These are phyloP conservation scores for Polyergus mexicanus DNA, from an alignment of 1,140 invertebrate species.

Conservation along the genomic window DNA sequence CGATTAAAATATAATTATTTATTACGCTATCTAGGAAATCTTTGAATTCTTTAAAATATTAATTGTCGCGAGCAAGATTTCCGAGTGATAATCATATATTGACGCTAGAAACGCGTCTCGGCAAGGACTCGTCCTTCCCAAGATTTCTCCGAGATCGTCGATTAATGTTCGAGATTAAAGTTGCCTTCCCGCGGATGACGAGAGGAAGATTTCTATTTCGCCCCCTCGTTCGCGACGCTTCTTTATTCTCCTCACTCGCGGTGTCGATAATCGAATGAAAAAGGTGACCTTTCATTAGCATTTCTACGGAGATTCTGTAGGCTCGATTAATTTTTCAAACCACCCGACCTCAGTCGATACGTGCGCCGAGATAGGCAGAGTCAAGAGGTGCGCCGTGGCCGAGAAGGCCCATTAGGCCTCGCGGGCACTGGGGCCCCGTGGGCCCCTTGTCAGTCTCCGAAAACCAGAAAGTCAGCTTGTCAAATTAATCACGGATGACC, in stretches of 20 bases:
- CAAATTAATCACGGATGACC: conserved; percentile 87
- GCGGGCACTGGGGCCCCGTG: conserved; percentile 76
- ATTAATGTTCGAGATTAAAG: conserved; percentile 33
- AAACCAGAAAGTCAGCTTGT: conserved; percentile 87
- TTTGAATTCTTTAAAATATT: not conserved
- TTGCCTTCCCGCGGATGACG: conserved; percentile 1
- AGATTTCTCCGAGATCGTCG: conserved; percentile 10
- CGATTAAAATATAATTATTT: not conserved
- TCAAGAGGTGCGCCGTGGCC: conserved; percentile 34
- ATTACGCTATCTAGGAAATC: not conserved
- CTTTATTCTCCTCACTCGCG: conserved; percentile 22
- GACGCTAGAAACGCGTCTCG: not conserved
- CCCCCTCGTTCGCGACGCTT: not conserved
- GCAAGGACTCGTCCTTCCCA: not conserved
- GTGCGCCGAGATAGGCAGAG: conserved; percentile 72
- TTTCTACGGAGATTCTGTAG: conserved; percentile 69
- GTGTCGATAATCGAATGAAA: conserved; percentile 71
- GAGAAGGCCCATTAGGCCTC: conserved; percentile 78
- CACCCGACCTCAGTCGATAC: conserved; percentile 77
- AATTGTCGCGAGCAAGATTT: not conserved
- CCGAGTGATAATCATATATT: not conserved
- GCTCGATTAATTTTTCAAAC: conserved; percentile 84
- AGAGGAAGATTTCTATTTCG: conserved; percentile 28
- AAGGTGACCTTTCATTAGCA: conserved; percentile 68
- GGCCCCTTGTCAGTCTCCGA: conserved; percentile 84